phyloP scores from a whole-genome alignment of 1,140 invertebrate species.

The Drosophila nebulosa region DNA sequence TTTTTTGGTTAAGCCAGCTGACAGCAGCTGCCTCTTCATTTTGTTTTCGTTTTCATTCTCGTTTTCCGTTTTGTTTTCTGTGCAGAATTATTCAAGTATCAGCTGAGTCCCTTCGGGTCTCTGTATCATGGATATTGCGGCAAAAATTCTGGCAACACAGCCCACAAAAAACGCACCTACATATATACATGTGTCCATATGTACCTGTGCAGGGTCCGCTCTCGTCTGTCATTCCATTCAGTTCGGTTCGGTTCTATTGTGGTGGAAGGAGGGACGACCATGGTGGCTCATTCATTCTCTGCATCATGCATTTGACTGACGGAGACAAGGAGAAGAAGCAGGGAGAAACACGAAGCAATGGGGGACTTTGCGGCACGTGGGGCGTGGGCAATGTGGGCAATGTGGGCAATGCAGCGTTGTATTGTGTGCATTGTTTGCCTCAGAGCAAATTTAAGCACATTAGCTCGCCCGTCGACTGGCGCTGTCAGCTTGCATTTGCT shows the following conservation, averaged over 20 bases:
- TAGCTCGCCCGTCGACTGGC: conserved; percentile 29
- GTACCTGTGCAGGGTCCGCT: not conserved
- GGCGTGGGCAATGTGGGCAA: not conserved
- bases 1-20: not conserved
- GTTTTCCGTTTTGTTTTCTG: not conserved
- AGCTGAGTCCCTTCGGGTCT: not conserved
- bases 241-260: not conserved
- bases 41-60: not conserved
- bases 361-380: not conserved
- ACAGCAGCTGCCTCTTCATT: not conserved
- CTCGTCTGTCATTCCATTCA: not conserved
- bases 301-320: not conserved
- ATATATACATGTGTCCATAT: too few species aligned
- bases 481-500: conserved; percentile 49
- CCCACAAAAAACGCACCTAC: not conserved
- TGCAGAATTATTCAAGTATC: not conserved
- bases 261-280: not conserved
- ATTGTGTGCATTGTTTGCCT: conserved; percentile 30
- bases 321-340: not conserved
- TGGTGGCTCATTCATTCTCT: not conserved
- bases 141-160: not conserved
- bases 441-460: conserved; percentile 40
- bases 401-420: not conserved
- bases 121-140: not conserved
- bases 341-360: not conserved